Evolutionary conservation across 2,888 invertebrate species (phyloP).

Genomic region (Drosophila siamana): DNA sequence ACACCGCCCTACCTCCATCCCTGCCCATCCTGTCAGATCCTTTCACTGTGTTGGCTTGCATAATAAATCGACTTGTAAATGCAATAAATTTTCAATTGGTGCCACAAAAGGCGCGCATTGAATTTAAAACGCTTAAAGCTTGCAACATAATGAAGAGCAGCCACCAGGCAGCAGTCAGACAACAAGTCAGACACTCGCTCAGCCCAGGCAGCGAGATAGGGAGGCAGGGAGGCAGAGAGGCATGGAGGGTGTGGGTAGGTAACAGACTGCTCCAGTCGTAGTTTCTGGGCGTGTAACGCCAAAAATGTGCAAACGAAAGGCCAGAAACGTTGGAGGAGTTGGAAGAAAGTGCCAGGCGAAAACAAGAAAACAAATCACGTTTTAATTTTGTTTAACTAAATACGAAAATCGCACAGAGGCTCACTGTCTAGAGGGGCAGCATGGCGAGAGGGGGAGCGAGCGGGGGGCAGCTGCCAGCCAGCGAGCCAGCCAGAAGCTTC

Average conservation of each 20-base stretch:
- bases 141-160: conserved; percentile 72
- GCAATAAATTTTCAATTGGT: conserved; percentile 77
- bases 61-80: conserved; percentile 80
- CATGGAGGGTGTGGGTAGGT: no score
- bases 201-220: not conserved
- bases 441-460: not conserved
- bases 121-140: conserved; percentile 71
- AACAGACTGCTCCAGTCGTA: not conserved
- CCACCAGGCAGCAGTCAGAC: conserved; percentile 36
- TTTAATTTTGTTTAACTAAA: conserved; percentile 84
- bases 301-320: conserved; percentile 65
- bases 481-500: conserved; percentile 22
- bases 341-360: conserved; percentile 67
- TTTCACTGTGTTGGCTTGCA: conserved; percentile 60
- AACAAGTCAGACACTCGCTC: conserved; percentile 31
- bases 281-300: conserved; percentile 49
- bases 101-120: conserved; percentile 63
- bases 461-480: not conserved
- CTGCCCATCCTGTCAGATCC: not conserved
- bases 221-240: not conserved
- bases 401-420: conserved; percentile 77
- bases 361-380: conserved; percentile 84
- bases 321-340: conserved; percentile 42
- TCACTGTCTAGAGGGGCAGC: conserved; percentile 1
- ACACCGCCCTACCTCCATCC: not conserved